phyloP scores from a whole-genome alignment of 2,797 vertebrate genomes.

The Callimico goeldii region DNA sequence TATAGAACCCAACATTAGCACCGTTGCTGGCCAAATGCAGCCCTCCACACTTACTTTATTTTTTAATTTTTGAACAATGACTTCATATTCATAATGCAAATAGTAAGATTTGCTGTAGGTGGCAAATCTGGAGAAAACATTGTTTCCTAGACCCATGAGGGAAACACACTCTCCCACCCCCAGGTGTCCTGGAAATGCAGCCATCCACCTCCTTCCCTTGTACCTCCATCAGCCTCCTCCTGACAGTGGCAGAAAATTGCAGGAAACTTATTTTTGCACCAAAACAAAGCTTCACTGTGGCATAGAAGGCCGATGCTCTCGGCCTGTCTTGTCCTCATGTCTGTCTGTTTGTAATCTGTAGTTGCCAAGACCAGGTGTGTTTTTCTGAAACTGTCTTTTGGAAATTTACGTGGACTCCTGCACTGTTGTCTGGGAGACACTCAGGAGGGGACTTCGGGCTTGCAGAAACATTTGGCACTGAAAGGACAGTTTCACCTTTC shows the following conservation, averaged over 20 bases:
- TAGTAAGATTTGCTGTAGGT: neutral
- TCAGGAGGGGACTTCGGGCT: neutral
- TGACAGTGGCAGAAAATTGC: neutral
- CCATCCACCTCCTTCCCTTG: neutral
- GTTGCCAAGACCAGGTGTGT: neutral
- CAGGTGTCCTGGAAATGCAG: neutral
- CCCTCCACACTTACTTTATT: neutral
- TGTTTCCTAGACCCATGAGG: neutral
- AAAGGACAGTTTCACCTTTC: neutral
- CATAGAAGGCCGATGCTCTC: neutral
- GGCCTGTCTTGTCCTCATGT: neutral
- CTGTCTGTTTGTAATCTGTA: rapidly evolving
- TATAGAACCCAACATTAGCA: neutral
- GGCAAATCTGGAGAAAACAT: neutral
- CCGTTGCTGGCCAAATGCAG: neutral
- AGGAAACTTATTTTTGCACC: neutral
- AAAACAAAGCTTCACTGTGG: neutral
- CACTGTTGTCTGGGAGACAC: neutral
- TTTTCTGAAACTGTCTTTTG: neutral
- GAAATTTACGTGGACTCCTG: neutral
- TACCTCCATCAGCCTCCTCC: neutral
- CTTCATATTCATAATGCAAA: conserved; percentile 9
- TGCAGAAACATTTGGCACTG: neutral
- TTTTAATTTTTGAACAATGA: conserved; percentile 25
- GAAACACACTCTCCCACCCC: neutral